Percentiles rank a stretch among this genome's conserved stretches.
phyloP scores from a whole-genome alignment of 2,113 vertebrate genomes.

The Phyllostomus hastatus region DNA sequence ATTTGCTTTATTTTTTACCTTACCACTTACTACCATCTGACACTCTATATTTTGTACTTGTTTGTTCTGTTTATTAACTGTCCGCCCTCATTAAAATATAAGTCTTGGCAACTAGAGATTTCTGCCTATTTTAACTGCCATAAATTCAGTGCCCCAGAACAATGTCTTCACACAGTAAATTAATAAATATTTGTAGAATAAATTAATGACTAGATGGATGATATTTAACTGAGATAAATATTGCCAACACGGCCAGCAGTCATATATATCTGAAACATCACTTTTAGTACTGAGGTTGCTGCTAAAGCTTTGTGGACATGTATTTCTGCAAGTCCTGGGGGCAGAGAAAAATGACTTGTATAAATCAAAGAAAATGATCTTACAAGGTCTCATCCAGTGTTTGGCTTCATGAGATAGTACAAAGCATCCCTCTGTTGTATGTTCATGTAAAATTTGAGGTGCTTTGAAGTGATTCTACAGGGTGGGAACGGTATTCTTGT shows the following conservation, averaged over 20 bases:
- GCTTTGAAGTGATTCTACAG: background rate
- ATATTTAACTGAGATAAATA: background rate
- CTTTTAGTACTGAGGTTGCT: background rate
- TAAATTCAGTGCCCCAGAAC: background rate
- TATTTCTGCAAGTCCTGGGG: background rate
- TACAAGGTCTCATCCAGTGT: background rate
- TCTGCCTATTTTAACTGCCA: background rate
- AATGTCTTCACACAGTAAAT: background rate
- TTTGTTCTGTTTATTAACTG: background rate
- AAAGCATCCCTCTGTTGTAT: background rate
- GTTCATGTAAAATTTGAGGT: background rate
- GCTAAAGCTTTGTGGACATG: background rate
- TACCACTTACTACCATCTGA: background rate
- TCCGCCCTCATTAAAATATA: background rate
- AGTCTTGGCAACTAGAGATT: background rate
- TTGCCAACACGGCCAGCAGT: background rate
- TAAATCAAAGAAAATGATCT: background rate
- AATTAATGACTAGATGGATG: background rate
- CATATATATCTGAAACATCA: background rate
- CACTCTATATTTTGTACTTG: background rate
- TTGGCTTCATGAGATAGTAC: background rate
- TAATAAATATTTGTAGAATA: background rate
- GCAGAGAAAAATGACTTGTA: fast-evolving
- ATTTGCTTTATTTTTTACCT: background rate
- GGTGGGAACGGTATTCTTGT: background rate